Evolutionary conservation across 2,797 vertebrate species (phyloP).

Genomic region (Falco concolor): DNA sequence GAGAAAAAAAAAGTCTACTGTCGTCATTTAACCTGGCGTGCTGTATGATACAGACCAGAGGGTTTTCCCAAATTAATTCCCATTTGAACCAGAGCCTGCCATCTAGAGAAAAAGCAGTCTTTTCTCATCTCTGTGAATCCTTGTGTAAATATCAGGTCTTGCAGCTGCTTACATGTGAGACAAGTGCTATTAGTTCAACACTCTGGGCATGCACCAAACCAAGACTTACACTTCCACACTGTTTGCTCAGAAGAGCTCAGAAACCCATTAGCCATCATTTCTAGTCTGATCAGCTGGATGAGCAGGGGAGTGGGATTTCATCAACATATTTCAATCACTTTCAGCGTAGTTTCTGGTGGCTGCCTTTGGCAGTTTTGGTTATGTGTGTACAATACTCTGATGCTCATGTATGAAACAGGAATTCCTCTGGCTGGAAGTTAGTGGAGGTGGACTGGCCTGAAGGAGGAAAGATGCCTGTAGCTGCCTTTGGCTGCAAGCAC

Average conservation of each 20-base stretch:
- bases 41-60: neutral
- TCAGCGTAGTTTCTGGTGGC: neutral
- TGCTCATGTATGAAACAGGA: neutral
- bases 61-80: slow-evolving; percentile 39
- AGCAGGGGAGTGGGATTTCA: neutral
- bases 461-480: neutral
- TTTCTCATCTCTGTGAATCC: slow-evolving; percentile 46
- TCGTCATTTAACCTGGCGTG: neutral
- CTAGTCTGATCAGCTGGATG: neutral
- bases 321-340: neutral
- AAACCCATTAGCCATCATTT: neutral
- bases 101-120: neutral
- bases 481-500: neutral
- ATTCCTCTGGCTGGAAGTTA: neutral
- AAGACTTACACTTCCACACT: neutral
- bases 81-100: neutral
- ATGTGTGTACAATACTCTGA: neutral
- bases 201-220: slow-evolving; percentile 26
- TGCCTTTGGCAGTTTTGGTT: neutral
- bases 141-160: slow-evolving; percentile 65
- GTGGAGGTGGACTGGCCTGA: neutral
- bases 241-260: slow-evolving; percentile 6
- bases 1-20: neutral
- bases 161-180: slow-evolving; percentile 50
- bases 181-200: slow-evolving; percentile 43